phyloP scores from a whole-genome alignment of 2,888 invertebrate species.

The Xestia sexstrigata region DNA sequence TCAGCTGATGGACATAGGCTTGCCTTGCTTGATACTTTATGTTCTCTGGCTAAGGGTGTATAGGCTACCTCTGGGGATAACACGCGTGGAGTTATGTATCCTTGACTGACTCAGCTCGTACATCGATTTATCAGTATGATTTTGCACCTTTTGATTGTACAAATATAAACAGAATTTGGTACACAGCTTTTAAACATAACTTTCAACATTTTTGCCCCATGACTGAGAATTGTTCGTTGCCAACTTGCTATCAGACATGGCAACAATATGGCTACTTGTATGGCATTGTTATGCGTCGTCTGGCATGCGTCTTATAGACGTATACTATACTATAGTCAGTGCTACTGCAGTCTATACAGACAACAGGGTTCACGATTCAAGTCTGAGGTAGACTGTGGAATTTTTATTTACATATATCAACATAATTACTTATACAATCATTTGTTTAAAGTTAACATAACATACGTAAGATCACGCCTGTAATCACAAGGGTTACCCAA shows the following conservation, averaged over 20 bases:
- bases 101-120: neutral
- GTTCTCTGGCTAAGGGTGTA: too few species aligned
- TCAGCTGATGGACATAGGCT: too few species aligned
- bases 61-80: neutral
- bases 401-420: conserved; percentile 12
- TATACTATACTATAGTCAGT: neutral
- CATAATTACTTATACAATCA: conserved; percentile 1
- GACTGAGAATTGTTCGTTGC: conserved; percentile 26
- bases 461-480: neutral
- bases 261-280: conserved; percentile 21
- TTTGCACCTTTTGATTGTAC: neutral
- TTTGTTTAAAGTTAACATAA: neutral
- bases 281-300: conserved; percentile 24
- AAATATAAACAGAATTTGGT: neutral
- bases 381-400: neutral
- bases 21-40: too few species aligned
- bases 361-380: neutral
- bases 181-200: neutral
- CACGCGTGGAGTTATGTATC: neutral
- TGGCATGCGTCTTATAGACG: neutral
- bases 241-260: conserved; percentile 41
- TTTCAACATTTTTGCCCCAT: conserved; percentile 32
- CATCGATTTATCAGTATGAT: neutral
- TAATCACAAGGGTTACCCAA: neutral
- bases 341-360: conserved; percentile 2